Base-by-base conservation (phyloP, 1,140 invertebrate species). In the Drosophila auraria region DNA sequence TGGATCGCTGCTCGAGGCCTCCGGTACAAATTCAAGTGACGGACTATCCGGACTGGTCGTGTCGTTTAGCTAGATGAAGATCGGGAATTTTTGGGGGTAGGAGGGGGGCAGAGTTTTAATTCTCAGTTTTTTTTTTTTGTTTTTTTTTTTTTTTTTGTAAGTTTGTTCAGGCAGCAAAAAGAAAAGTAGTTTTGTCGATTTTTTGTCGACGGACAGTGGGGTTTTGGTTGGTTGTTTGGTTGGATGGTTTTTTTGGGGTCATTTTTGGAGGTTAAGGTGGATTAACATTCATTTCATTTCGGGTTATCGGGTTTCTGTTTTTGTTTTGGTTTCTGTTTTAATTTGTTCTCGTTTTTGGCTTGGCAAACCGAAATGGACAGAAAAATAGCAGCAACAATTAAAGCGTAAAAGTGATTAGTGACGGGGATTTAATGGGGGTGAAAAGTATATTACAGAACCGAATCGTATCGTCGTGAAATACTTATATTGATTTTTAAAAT, bases 1-100 rank as follows among this genome's bases (percentile, higher is more conserved):
- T 12, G 75, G 30, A 45, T 72, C 49, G 63, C 50, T 38, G 40
- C 51, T 36, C 23, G 89, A n/a, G 36, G 54, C 81, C 73, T 92
- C 91, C 40, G 91, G 87, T 68, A 92, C 87, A 58, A 83, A 91
- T 57, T 92, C 91, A 53, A 92, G 87, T 45, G 91, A 92, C 75
- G 87, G 91, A 80, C 91, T 92, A 54, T 92, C 91, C 73, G 91
- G 91, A 70, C 91, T 92, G 60, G 91, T 92, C 56, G 87, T 92
- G 51, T 92, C 91, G 80, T 92, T 91, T 53, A 92, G 91, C 91
- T 92, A 92, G 51, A 92, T 82, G 70, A 77, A 87, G 61, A 71
- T 71, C 77, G 57, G 76, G 64, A 57, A 45, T 78, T 60, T 77
- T 78, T 62, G 17, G 36, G 61, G 54, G 71, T 33, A 61, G 56